These are phyloP conservation scores for Diarsia rubi DNA, from an alignment of 2,888 invertebrate genomes.

Conservation along the genomic window DNA sequence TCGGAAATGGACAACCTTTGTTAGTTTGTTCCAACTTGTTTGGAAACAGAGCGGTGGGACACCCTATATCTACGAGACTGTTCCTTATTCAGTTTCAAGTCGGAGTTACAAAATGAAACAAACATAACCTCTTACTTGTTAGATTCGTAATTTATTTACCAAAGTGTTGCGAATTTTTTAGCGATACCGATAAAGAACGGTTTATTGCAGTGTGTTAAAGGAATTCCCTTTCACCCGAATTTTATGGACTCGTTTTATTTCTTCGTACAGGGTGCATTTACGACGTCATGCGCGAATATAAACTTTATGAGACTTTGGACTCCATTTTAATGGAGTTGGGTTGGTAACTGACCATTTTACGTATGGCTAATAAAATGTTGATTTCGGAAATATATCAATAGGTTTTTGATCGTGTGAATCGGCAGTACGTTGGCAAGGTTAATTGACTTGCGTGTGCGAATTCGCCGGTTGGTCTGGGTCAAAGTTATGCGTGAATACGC, in stretches of 20 bases:
- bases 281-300: slow-evolving; percentile 84
- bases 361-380: slow-evolving; percentile 73
- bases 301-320: slow-evolving; percentile 85
- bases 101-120: slow-evolving; percentile 35
- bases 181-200: slow-evolving; percentile 70
- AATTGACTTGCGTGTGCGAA: slow-evolving; percentile 68
- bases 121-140: slow-evolving; percentile 36
- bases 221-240: slow-evolving; percentile 78
- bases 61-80: slow-evolving; percentile 49
- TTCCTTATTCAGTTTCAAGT: slow-evolving; percentile 37
- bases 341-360: slow-evolving; percentile 77
- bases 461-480: slow-evolving; percentile 67
- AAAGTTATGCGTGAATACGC: slow-evolving; percentile 65
- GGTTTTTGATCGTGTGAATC: slow-evolving; percentile 53
- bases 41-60: slow-evolving; percentile 62
- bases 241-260: slow-evolving; percentile 82
- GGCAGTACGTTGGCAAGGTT: slow-evolving; percentile 65
- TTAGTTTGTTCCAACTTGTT: slow-evolving; percentile 70
- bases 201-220: slow-evolving; percentile 75
- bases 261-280: slow-evolving; percentile 82
- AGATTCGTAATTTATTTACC: slow-evolving; percentile 61
- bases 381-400: slow-evolving; percentile 54
- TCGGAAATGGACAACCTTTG: slow-evolving; percentile 76
- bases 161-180: slow-evolving; percentile 61
- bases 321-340: slow-evolving; percentile 80